phyloP scores from a whole-genome alignment of 2,797 vertebrate genomes.

The Sternotherus odoratus region DNA sequence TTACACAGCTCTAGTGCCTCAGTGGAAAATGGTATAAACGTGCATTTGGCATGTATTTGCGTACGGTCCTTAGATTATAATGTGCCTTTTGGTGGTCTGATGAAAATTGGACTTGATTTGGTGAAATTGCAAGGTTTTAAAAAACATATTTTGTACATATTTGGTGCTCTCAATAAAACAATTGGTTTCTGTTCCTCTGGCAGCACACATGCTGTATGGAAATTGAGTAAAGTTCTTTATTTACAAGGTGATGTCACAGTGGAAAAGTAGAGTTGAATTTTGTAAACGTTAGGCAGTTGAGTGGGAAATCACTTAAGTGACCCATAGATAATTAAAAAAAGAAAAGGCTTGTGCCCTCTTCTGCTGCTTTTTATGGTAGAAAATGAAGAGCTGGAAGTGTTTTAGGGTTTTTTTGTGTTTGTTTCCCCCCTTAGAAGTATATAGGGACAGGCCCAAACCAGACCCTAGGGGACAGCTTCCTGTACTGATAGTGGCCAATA shows the following conservation, averaged over 20 bases:
- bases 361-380: background rate
- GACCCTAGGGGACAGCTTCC: background rate
- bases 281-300: background rate
- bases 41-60: background rate
- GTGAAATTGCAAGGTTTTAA: background rate
- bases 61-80: background rate
- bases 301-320: background rate
- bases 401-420: background rate
- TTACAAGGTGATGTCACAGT: background rate
- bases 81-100: background rate
- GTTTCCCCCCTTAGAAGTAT: background rate
- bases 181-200: background rate
- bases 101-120: background rate
- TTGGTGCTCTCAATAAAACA: background rate
- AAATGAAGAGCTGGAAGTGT: background rate
- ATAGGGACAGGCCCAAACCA: background rate
- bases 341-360: background rate
- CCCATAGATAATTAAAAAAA: background rate
- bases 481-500: background rate
- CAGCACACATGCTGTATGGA: background rate
- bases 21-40: background rate
- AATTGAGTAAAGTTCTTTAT: background rate
- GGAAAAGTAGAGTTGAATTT: background rate
- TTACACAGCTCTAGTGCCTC: background rate
- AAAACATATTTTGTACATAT: background rate